These are phyloP conservation scores for Dendroctonus ponderosae DNA, from an alignment of 1,140 invertebrate genomes.

Conservation along the genomic window DNA sequence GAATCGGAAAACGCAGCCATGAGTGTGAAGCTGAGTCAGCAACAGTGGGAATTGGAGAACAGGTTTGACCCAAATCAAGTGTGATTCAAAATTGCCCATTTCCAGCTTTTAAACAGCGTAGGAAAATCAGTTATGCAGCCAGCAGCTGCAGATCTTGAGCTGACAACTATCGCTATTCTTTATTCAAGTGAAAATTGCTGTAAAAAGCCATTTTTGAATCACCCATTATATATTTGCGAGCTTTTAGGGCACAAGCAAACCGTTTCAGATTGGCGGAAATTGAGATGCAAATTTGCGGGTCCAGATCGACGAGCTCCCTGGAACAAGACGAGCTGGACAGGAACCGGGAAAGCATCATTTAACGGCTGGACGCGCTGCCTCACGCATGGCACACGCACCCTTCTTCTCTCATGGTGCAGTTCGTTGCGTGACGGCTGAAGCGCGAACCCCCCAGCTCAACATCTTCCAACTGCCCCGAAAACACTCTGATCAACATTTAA, in stretches of 20 bases:
- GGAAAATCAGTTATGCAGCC: too few relatives aligned
- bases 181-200: too few relatives aligned
- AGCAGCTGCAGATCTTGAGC: too few relatives aligned
- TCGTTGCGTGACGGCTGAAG: slow-evolving; percentile 44
- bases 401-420: slow-evolving; percentile 44
- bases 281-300: slow-evolving; percentile 94
- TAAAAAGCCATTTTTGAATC: too few relatives aligned
- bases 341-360: slow-evolving; percentile 87
- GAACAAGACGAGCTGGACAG: slow-evolving; percentile 68
- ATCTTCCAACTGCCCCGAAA: too few relatives aligned
- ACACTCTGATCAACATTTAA: too few relatives aligned
- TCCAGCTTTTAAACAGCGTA: too few relatives aligned
- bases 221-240: too few relatives aligned
- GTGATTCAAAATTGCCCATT: too few relatives aligned
- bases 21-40: slow-evolving; percentile 88
- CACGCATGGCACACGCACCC: slow-evolving; percentile 42
- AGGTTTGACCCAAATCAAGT: slow-evolving; percentile 41
- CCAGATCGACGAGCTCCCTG: slow-evolving; percentile 70
- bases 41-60: slow-evolving; percentile 94
- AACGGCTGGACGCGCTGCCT: slow-evolving; percentile 66
- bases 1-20: slow-evolving; percentile 92
- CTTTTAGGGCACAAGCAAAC: too few relatives aligned
- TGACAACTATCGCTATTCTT: too few relatives aligned
- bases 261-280: slow-evolving; percentile 79
- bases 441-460: slow-evolving; percentile 17